Evolutionary conservation across 2,888 invertebrate species (phyloP).

Genomic region (Heliconius sara): DNA sequence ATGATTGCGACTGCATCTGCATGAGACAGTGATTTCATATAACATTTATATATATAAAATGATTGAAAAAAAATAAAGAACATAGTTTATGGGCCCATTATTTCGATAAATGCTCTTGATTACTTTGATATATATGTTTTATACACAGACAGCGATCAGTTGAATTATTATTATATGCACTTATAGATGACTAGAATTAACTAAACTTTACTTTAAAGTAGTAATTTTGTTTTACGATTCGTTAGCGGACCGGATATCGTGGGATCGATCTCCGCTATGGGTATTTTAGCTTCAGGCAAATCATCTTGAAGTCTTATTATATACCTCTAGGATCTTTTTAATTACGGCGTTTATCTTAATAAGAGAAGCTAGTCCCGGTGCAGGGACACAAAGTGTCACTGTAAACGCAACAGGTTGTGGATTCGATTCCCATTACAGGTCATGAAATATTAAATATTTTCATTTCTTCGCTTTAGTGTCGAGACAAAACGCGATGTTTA

Average conservation of each 20-base stretch:
- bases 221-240: conserved; percentile 8
- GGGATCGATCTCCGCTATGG: background rate
- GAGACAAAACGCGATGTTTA: too few species aligned
- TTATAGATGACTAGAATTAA: background rate
- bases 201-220: background rate
- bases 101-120: background rate
- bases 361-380: background rate
- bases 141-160: background rate
- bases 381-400: too few species aligned
- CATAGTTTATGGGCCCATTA: background rate
- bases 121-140: background rate
- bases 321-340: background rate
- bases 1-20: too few species aligned
- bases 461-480: too few species aligned
- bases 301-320: background rate
- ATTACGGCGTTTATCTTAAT: background rate
- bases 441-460: too few species aligned
- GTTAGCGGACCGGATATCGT: conserved; percentile 10
- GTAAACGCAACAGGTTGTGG: too few species aligned
- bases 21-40: background rate
- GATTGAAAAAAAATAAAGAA: background rate
- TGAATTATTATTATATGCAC: background rate
- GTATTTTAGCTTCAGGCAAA: background rate
- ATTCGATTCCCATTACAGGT: too few species aligned
- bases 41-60: background rate